Evolutionary conservation across 2,113 vertebrate species (phyloP).

Genomic region (Pica pica): DNA sequence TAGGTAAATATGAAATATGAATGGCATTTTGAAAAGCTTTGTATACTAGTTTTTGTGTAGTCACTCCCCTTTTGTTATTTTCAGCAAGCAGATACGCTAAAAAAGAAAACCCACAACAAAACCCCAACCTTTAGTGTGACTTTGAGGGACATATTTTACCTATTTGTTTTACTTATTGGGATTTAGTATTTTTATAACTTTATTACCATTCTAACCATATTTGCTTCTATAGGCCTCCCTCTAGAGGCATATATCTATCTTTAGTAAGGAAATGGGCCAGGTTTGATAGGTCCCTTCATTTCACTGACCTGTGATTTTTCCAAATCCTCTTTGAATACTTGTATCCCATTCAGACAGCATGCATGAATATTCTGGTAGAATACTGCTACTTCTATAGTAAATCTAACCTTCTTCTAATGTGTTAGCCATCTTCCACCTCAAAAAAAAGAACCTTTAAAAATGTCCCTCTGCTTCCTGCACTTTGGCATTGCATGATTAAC

Average conservation of each 20-base stretch:
- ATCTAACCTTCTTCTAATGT: not conserved
- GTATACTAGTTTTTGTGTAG: not conserved
- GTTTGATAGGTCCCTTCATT: not conserved
- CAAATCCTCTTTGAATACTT: not conserved
- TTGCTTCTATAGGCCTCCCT: not conserved
- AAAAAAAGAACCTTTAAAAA: not conserved
- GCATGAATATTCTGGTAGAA: not conserved
- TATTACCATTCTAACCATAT: not conserved
- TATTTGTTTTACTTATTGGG: not conserved
- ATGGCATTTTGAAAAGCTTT: not conserved
- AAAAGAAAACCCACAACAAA: not conserved
- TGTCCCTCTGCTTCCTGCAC: not conserved
- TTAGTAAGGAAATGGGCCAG: not conserved
- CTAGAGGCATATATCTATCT: not conserved
- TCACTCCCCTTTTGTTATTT: not conserved
- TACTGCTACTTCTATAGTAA: not conserved
- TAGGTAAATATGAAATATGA: not conserved
- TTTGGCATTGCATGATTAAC: not conserved
- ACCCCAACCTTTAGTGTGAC: not conserved
- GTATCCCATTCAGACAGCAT: not conserved
- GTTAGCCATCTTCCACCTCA: not conserved
- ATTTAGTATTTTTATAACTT: not conserved
- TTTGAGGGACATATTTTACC: not conserved
- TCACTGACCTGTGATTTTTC: not conserved
- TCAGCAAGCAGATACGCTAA: not conserved